These are phyloP conservation scores for Polyergus mexicanus DNA, from an alignment of 1,140 invertebrate species.

Conservation along the genomic window DNA sequence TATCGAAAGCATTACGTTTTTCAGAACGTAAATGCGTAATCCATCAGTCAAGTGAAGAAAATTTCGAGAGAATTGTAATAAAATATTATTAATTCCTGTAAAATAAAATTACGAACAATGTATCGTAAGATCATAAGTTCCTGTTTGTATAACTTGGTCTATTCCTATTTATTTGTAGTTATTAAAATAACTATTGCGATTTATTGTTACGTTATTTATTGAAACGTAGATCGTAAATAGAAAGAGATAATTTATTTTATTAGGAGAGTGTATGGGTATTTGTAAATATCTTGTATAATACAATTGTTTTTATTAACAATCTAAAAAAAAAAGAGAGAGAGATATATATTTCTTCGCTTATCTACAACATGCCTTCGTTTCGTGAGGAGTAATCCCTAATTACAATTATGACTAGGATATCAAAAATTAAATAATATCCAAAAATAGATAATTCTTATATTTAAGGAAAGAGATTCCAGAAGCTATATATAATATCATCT, in stretches of 20 bases:
- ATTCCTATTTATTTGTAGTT: constrained; percentile 11
- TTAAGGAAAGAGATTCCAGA: too few species aligned
- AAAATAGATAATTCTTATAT: background rate
- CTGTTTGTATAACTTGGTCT: constrained; percentile 12
- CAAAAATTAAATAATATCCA: background rate
- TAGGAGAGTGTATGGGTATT: constrained; percentile 48
- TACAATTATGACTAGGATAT: constrained; percentile 8
- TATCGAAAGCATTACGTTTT: background rate
- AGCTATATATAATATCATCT: background rate
- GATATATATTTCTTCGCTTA: background rate
- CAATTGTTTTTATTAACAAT: constrained; percentile 58
- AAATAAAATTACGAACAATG: background rate
- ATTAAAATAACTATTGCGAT: constrained; percentile 10
- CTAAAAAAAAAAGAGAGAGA: background rate
- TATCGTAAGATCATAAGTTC: constrained; percentile 18
- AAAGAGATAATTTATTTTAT: constrained; percentile 67
- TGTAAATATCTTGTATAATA: constrained; percentile 75
- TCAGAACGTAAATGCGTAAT: background rate
- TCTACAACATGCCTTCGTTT: background rate
- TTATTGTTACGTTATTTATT: constrained; percentile 22
- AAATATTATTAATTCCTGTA: constrained; percentile 9
- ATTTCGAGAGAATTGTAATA: constrained; percentile 37
- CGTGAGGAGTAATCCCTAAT: too few species aligned
- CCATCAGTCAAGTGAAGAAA: background rate
- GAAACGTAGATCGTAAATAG: background rate